Conservation (phyloP, 2,113 vertebrate genomes). For the Siphamia tubifer region DNA sequence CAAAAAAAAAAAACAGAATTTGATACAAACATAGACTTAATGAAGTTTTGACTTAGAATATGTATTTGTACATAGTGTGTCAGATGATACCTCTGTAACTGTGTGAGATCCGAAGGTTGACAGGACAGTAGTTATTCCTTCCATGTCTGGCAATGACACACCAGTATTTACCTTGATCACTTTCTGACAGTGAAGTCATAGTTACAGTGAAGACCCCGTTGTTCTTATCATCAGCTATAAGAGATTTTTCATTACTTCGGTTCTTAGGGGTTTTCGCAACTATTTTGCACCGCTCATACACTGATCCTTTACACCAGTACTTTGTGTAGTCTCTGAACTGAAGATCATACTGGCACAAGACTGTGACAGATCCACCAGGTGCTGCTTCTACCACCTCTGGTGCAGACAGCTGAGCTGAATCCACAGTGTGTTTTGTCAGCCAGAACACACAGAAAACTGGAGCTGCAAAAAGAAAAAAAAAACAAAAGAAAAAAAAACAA, state of each 20-base stretch:
- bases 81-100: conserved; percentile 48
- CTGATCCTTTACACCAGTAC: conserved; percentile 66
- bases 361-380: conserved; percentile 13
- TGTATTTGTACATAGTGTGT: too few relatives aligned
- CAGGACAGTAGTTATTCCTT: conserved; percentile 14
- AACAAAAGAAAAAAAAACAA: conserved; percentile 9
- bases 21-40: not conserved
- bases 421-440: conserved; percentile 2
- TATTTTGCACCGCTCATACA: conserved; percentile 32
- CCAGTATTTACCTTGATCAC: conserved; percentile 57
- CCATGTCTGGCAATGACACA: conserved; percentile 46
- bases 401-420: conserved; percentile 26
- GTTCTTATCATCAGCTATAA: conserved; percentile 44
- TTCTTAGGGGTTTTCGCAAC: conserved; percentile 42
- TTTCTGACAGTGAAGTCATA: conserved; percentile 35
- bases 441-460: conserved; percentile 30
- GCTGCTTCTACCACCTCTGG: conserved; percentile 30
- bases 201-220: conserved; percentile 53
- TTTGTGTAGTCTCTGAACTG: conserved; percentile 37
- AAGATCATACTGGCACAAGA: conserved; percentile 44
- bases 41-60: too few relatives aligned
- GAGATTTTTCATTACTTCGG: not conserved
- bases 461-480: conserved; percentile 26
- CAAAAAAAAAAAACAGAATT: not conserved
- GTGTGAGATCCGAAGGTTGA: conserved; percentile 18